Percentiles rank a stretch among this genome's conserved stretches.
phyloP scores from a whole-genome alignment of 2,888 invertebrate genomes.

The Chalcosyrphus nemorum region DNA sequence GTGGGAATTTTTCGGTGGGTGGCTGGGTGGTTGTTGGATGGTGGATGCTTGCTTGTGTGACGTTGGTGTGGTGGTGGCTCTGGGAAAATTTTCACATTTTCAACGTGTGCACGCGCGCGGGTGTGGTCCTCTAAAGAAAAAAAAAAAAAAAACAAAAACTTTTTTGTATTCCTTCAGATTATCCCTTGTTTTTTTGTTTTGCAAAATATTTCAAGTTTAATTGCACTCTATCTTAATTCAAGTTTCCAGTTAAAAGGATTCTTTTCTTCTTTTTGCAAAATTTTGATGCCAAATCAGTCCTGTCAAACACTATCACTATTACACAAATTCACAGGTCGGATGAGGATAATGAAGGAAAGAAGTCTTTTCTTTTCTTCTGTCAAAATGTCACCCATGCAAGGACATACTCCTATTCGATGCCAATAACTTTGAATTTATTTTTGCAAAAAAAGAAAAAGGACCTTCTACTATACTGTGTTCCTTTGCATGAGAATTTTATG shows the following conservation, averaged over 20 bases:
- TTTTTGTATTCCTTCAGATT: slow-evolving; percentile 14
- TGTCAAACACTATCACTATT: slow-evolving; percentile 30
- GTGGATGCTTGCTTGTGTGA: slow-evolving; percentile 43
- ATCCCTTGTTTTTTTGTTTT: too few species aligned
- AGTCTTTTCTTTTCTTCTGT: slow-evolving; percentile 8
- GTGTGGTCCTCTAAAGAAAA: slow-evolving; percentile 79
- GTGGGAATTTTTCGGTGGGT: slow-evolving; percentile 56
- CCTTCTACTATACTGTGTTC: slow-evolving; percentile 34
- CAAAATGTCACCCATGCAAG: not conserved
- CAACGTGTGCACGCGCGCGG: slow-evolving; percentile 81
- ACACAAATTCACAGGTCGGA: slow-evolving; percentile 36
- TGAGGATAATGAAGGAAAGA: slow-evolving; percentile 8
- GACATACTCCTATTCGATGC: slow-evolving; percentile 8
- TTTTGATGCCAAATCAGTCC: slow-evolving; percentile 8
- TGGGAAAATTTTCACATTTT: slow-evolving; percentile 76
- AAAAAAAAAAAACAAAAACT: slow-evolving; percentile 19
- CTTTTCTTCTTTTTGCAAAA: slow-evolving; percentile 42
- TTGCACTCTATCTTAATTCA: not conserved
- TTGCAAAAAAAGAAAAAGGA: slow-evolving; percentile 32
- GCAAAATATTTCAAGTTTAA: not conserved
- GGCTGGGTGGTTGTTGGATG: slow-evolving; percentile 11
- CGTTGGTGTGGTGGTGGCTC: slow-evolving; percentile 57
- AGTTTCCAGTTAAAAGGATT: not conserved
- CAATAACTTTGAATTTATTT: slow-evolving; percentile 9
- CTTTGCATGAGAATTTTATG: slow-evolving; percentile 15